Evolutionary conservation across 2,888 invertebrate species (phyloP).

Genomic region (Stenoptilia bipunctidactyla): DNA sequence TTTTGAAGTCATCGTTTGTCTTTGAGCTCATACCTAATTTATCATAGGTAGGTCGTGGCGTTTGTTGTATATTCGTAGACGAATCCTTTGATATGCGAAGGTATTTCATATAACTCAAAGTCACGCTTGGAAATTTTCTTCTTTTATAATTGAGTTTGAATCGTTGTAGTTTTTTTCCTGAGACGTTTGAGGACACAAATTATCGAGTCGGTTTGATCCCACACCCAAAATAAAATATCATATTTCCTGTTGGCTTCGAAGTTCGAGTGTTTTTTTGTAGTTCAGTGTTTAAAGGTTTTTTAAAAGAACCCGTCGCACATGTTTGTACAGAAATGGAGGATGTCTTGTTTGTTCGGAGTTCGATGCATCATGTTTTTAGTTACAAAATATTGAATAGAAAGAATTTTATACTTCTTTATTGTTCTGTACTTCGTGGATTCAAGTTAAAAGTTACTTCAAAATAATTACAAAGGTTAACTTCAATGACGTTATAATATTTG

Average conservation of each 20-base stretch:
- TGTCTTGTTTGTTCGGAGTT: too few species aligned
- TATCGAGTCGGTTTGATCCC: constrained; percentile 68
- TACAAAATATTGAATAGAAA: too few species aligned
- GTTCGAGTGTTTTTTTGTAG: constrained; percentile 51
- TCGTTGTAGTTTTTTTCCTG: constrained; percentile 4
- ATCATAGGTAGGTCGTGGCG: background rate
- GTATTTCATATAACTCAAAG: constrained; percentile 12
- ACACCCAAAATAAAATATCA: constrained; percentile 71
- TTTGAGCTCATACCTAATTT: background rate
- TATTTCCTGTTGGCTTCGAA: constrained; percentile 69
- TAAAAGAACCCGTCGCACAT: constrained; percentile 62
- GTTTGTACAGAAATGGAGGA: constrained; percentile 60
- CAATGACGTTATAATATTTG: too few species aligned
- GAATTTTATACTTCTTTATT: too few species aligned
- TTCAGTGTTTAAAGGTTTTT: constrained; percentile 53
- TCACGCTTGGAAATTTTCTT: constrained; percentile 28
- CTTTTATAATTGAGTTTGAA: constrained; percentile 13
- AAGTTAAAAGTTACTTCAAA: too few species aligned
- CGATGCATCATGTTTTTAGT: too few species aligned
- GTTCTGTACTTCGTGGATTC: too few species aligned
- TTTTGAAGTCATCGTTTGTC: background rate
- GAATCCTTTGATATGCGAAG: background rate
- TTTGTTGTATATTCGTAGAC: background rate
- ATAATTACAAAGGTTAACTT: too few species aligned
- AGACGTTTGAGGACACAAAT: constrained; percentile 51